A percentile compares a stretch with the other conserved stretches of the same genome.
phyloP scores from a whole-genome alignment of 2,888 invertebrate genomes.

The Alsophila aescularia region DNA sequence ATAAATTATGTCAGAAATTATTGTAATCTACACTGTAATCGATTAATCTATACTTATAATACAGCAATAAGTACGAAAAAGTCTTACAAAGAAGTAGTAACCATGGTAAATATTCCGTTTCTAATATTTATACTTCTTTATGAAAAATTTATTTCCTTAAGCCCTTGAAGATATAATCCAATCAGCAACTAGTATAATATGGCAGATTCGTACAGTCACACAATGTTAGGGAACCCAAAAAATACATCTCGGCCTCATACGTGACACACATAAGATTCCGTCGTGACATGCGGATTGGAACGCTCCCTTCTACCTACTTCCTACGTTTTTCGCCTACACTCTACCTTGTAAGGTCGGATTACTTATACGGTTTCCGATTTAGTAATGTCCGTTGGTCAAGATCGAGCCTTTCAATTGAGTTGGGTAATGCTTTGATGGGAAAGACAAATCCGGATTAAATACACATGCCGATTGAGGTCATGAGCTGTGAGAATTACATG shows the following conservation, averaged over 20 bases:
- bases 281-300: slow-evolving; percentile 45
- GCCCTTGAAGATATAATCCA: no score
- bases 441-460: slow-evolving; percentile 10
- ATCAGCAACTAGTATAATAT: no score
- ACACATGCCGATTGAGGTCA: slow-evolving; percentile 1
- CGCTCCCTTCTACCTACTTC: slow-evolving; percentile 47
- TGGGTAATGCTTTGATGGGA: slow-evolving; percentile 16
- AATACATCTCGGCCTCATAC: slow-evolving; percentile 18
- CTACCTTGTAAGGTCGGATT: slow-evolving; percentile 55
- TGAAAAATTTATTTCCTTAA: no score
- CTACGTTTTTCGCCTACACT: slow-evolving; percentile 59
- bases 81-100: no score
- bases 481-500: background rate
- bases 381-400: slow-evolving; percentile 32
- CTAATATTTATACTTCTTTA: no score
- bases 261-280: slow-evolving; percentile 33
- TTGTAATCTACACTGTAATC: no score
- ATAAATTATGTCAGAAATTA: slow-evolving; percentile 7
- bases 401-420: slow-evolving; percentile 28
- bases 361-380: slow-evolving; percentile 44
- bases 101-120: no score
- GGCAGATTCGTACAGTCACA: background rate
- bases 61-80: no score
- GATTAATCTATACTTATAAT: no score
- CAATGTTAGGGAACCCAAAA: slow-evolving; percentile 12